phyloP scores from a whole-genome alignment of 2,888 invertebrate genomes.

The Sinhomidia bicolor region DNA sequence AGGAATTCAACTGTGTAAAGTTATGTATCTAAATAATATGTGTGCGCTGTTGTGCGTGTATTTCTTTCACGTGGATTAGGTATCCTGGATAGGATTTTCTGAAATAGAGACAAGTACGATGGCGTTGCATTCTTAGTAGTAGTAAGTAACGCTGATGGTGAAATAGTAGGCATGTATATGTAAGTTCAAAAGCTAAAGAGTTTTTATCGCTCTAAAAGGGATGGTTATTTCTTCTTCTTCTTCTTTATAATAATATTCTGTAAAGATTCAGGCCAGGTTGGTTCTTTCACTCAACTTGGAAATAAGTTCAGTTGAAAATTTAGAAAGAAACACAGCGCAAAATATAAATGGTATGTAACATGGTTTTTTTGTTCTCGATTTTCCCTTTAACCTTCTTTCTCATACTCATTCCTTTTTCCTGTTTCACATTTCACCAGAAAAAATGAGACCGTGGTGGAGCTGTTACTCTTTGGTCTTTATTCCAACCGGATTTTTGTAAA shows the following conservation, averaged over 20 bases:
- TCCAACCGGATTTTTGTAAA: background rate
- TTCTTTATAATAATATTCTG: constrained; percentile 23
- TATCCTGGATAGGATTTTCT: constrained; percentile 1
- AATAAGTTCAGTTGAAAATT: background rate
- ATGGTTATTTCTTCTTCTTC: background rate
- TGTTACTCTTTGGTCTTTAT: background rate
- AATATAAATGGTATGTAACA: constrained; percentile 38
- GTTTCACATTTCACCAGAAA: constrained; percentile 16
- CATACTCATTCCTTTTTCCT: constrained; percentile 18
- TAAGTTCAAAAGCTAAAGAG: constrained; percentile 31
- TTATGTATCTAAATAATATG: no score
- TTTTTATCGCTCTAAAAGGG: constrained; percentile 7
- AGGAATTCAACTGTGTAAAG: constrained; percentile 15
- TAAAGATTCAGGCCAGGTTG: constrained; percentile 12
- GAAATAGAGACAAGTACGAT: background rate
- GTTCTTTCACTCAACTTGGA: background rate
- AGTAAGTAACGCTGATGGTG: no score
- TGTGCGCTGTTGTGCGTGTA: background rate
- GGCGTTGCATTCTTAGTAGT: background rate
- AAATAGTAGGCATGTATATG: background rate
- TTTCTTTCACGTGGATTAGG: constrained; percentile 16
- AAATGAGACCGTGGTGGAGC: background rate
- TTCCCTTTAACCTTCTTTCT: constrained; percentile 35
- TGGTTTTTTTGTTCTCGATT: constrained; percentile 47
- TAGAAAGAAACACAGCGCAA: background rate